Evolutionary conservation across 2,113 vertebrate species (phyloP).

Genomic region (Saccopteryx bilineata): DNA sequence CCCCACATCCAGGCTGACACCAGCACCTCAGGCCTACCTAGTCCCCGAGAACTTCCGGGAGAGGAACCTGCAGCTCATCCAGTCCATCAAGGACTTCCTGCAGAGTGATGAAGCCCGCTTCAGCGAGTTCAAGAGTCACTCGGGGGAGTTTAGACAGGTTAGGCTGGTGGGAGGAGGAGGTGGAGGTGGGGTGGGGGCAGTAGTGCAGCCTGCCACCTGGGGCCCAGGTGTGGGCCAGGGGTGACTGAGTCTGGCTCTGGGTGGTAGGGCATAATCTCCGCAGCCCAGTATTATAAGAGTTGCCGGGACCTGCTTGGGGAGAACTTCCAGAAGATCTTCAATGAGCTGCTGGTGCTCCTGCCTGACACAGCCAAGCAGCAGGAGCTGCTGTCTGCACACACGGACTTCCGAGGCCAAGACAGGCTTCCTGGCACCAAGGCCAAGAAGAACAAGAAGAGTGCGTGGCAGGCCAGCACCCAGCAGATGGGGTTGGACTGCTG

Average conservation of each 20-base stretch:
- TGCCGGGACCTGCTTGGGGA: slow-evolving; percentile 94
- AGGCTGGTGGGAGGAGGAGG: neutral
- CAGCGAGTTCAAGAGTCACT: slow-evolving; percentile 96
- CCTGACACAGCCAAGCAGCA: slow-evolving; percentile 96
- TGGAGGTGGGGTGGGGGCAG: neutral
- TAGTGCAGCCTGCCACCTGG: neutral
- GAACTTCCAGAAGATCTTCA: slow-evolving; percentile 95
- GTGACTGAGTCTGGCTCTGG: neutral
- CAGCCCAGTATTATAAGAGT: slow-evolving; percentile 94
- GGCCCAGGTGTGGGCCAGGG: neutral
- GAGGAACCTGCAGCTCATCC: slow-evolving; percentile 96
- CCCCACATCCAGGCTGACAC: slow-evolving; percentile 84
- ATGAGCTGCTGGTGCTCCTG: slow-evolving; percentile 95
- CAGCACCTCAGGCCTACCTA: slow-evolving; percentile 88
- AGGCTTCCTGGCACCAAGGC: slow-evolving; percentile 88
- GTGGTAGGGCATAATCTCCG: slow-evolving; percentile 94
- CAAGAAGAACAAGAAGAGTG: slow-evolving; percentile 94
- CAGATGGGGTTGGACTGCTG: slow-evolving; percentile 92
- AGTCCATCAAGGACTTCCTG: slow-evolving; percentile 95
- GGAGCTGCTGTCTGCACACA: slow-evolving; percentile 96
- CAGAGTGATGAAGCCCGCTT: slow-evolving; percentile 95
- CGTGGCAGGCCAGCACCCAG: slow-evolving; percentile 89
- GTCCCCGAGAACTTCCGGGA: slow-evolving; percentile 96
- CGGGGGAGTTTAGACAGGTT: slow-evolving; percentile 98
- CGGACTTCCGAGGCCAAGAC: slow-evolving; percentile 90